These are phyloP conservation scores for Thumatha senex DNA, from an alignment of 2,888 invertebrate species.

Conservation along the genomic window DNA sequence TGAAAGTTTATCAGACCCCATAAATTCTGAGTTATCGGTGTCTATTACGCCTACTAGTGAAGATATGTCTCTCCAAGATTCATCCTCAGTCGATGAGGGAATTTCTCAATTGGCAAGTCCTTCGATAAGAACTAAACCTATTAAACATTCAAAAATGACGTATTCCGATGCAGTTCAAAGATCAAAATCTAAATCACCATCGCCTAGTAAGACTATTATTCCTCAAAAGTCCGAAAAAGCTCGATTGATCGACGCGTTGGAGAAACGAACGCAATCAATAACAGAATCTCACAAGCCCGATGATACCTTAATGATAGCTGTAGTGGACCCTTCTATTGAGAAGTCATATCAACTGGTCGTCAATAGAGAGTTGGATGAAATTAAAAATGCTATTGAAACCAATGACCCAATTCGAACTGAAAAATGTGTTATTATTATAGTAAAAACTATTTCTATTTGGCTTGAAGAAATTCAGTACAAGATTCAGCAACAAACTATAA, in stretches of 20 bases:
- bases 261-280: constrained; percentile 66
- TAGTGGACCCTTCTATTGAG: constrained; percentile 70
- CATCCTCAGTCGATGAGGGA: constrained; percentile 76
- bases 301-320: constrained; percentile 60
- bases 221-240: constrained; percentile 62
- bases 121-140: constrained; percentile 36
- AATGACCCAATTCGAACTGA: constrained; percentile 85
- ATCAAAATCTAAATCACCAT: constrained; percentile 78
- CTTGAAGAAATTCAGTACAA: constrained; percentile 92
- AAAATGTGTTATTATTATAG: constrained; percentile 88
- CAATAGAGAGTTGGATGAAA: constrained; percentile 81
- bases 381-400: constrained; percentile 83
- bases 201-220: constrained; percentile 63
- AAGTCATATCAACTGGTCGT: constrained; percentile 80
- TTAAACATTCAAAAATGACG: constrained; percentile 55
- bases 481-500: constrained; percentile 78
- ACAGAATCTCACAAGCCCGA: constrained; percentile 54
- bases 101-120: constrained; percentile 70
- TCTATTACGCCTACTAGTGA: constrained; percentile 75
- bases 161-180: constrained; percentile 79
- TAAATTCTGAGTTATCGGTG: constrained; percentile 74
- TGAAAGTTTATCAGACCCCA: constrained; percentile 77
- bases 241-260: constrained; percentile 61
- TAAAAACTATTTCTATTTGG: constrained; percentile 93
- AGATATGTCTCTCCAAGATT: constrained; percentile 66